Evolutionary conservation across 2,113 vertebrate genomes (phyloP).

Genomic region (Chaetops frenatus): DNA sequence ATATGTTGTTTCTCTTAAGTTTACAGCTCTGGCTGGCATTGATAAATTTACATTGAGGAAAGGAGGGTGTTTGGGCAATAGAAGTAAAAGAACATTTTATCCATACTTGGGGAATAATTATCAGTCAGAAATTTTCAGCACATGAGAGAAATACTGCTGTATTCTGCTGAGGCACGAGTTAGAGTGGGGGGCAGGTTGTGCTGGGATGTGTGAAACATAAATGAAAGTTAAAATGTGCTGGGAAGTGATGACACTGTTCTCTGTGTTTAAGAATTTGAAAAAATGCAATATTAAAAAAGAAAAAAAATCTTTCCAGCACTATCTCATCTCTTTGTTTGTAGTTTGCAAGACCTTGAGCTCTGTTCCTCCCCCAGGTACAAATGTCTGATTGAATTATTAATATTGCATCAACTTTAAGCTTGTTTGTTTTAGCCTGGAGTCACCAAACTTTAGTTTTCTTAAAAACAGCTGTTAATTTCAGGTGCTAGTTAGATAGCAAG

Average conservation of each 20-base stretch:
- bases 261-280: neutral
- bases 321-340: constrained; percentile 38
- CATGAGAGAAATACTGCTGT: neutral
- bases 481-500: neutral
- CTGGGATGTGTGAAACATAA: neutral
- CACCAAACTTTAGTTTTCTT: constrained; percentile 30
- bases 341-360: constrained; percentile 56
- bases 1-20: neutral
- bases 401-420: constrained; percentile 56
- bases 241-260: neutral
- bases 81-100: neutral
- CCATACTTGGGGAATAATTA: neutral
- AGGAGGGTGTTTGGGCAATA: neutral
- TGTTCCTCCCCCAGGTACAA: constrained; percentile 58
- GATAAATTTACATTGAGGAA: neutral
- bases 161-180: neutral
- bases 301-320: neutral
- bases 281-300: neutral
- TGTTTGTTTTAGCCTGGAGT: constrained; percentile 42
- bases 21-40: neutral
- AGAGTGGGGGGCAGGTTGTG: neutral
- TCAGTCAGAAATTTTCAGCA: neutral
- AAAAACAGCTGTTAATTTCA: neutral
- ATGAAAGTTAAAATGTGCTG: neutral
- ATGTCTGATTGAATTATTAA: constrained; percentile 66